These are phyloP conservation scores for Microplitis deprimator DNA, from an alignment of 2,888 invertebrate species.

Conservation along the genomic window DNA sequence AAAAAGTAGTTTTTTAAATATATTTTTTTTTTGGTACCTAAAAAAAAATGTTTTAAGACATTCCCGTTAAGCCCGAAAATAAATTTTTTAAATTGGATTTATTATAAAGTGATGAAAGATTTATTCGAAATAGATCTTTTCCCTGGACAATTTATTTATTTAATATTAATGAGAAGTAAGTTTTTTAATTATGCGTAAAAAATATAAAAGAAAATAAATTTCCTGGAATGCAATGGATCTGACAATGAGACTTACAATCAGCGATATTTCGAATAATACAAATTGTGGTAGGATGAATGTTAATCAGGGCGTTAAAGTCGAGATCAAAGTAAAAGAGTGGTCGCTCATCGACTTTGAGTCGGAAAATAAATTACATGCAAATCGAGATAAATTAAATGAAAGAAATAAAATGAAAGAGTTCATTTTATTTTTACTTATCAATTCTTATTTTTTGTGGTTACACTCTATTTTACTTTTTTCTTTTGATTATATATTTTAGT, in stretches of 20 bases:
- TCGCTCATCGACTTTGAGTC: conserved; percentile 8
- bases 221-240: not conserved
- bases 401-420: conserved; percentile 20
- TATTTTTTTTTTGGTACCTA: no score
- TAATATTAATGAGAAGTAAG: no score
- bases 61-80: no score
- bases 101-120: no score
- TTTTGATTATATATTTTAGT: conserved; percentile 2
- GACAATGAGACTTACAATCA: conserved; percentile 1
- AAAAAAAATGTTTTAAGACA: no score
- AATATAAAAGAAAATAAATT: not conserved
- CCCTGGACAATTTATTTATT: no score
- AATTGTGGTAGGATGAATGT: conserved; percentile 10
- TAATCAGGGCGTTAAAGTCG: conserved; percentile 30
- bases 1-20: no score
- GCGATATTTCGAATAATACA: not conserved
- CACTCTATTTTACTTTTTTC: not conserved
- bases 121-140: no score
- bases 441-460: not conserved
- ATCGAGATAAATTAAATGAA: conserved; percentile 19
- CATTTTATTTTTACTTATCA: conserved; percentile 15
- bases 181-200: no score
- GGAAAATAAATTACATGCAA: conserved; percentile 40
- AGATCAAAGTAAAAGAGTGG: conserved; percentile 31
- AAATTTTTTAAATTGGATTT: no score